Evolutionary conservation across 2,888 invertebrate genomes (phyloP).

Genomic region (Pseudoips prasinana): DNA sequence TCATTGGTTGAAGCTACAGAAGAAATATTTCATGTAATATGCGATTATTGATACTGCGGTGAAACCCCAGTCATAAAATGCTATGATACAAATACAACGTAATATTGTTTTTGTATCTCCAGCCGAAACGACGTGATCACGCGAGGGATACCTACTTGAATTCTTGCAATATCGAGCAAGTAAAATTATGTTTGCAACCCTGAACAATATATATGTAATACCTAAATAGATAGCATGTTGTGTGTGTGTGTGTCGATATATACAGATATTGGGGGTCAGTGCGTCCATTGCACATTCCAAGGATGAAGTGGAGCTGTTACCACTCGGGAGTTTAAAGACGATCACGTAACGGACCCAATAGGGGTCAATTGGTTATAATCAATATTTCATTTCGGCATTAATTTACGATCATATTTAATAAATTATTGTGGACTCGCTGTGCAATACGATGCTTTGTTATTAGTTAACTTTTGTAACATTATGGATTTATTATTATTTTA

Average conservation of each 20-base stretch:
- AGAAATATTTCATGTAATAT: background rate
- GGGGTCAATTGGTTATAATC: constrained; percentile 22
- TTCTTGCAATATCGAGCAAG: too few relatives aligned
- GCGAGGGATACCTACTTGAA: too few relatives aligned
- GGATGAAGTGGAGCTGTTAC: constrained; percentile 27
- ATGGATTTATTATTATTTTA: constrained; percentile 42
- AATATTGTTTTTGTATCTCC: too few relatives aligned
- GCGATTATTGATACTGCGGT: too few relatives aligned
- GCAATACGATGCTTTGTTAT: constrained; percentile 79
- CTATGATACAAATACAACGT: too few relatives aligned
- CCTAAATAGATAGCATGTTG: background rate
- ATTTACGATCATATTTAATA: constrained; percentile 58
- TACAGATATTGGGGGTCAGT: constrained; percentile 17
- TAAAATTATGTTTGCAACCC: constrained; percentile 6
- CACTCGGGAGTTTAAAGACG: constrained; percentile 21
- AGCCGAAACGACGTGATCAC: too few relatives aligned
- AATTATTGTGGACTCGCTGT: constrained; percentile 77
- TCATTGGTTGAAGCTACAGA: too few relatives aligned
- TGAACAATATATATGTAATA: constrained; percentile 7
- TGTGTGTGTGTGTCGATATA: constrained; percentile 22
- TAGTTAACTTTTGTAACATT: constrained; percentile 70
- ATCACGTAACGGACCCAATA: constrained; percentile 21
- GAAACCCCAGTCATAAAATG: too few relatives aligned
- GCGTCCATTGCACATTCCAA: constrained; percentile 22
- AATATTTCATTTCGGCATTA: constrained; percentile 52